These are phyloP conservation scores for Corythornis cristatus DNA, from an alignment of 2,113 vertebrate species.

Conservation along the genomic window DNA sequence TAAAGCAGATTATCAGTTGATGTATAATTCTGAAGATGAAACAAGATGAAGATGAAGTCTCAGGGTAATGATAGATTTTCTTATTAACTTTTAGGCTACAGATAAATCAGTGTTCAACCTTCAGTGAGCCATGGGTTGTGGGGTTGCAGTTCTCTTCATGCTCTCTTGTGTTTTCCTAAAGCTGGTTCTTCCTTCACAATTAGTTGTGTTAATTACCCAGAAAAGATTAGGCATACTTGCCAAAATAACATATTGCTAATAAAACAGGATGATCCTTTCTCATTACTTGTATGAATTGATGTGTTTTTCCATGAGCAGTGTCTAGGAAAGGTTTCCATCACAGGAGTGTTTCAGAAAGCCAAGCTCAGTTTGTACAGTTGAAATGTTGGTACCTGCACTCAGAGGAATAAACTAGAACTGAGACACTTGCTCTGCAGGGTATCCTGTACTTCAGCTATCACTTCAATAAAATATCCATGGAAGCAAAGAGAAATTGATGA, in stretches of 20 bases:
- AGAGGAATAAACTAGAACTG: not conserved
- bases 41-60: not conserved
- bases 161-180: not conserved
- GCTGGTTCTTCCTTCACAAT: not conserved
- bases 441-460: not conserved
- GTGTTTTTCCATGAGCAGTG: not conserved
- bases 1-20: not conserved
- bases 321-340: not conserved
- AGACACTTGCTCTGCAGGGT: not conserved
- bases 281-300: not conserved
- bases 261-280: not conserved
- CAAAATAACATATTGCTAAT: not conserved
- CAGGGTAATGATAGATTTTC: not conserved
- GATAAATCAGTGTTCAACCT: not conserved
- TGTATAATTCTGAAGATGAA: not conserved
- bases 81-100: not conserved
- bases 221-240: not conserved
- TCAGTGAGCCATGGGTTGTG: not conserved
- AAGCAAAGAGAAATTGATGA: not conserved
- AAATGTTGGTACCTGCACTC: not conserved
- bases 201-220: slow-evolving; percentile 11
- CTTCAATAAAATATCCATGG: not conserved
- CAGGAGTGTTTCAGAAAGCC: not conserved
- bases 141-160: not conserved
- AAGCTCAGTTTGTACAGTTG: not conserved